Evolutionary conservation across 2,888 invertebrate genomes (phyloP).

Genomic region (Cacoxenus indagator): DNA sequence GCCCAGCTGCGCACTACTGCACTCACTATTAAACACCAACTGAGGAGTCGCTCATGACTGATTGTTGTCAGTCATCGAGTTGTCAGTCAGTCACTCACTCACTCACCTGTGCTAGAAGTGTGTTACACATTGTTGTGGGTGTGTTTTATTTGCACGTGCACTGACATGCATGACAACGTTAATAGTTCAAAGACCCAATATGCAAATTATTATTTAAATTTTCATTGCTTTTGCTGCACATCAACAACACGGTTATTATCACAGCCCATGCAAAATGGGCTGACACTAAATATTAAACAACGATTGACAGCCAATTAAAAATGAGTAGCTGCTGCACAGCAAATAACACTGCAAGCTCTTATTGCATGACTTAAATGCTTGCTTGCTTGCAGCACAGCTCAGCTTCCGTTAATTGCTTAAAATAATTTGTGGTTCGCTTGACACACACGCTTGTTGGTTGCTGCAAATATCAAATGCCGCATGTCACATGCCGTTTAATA

Average conservation of each 20-base stretch:
- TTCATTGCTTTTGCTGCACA: neutral
- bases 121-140: neutral
- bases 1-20: neutral
- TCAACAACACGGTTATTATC: neutral
- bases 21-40: neutral
- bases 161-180: neutral
- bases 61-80: conserved; percentile 2
- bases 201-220: conserved; percentile 46
- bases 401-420: neutral
- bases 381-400: neutral
- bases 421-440: conserved; percentile 1
- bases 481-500: neutral
- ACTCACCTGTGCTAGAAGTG: neutral
- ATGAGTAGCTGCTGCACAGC: neutral
- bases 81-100: conserved; percentile 1
- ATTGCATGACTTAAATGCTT: neutral
- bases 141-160: conserved; percentile 10
- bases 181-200: conserved; percentile 59
- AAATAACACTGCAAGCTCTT: neutral
- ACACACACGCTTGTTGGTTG: neutral
- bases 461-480: neutral
- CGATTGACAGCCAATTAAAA: conserved; percentile 1
- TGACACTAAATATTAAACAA: neutral
- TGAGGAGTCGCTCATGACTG: conserved; percentile 35
- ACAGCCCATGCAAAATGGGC: neutral